Percentiles rank a stretch among this genome's conserved stretches.
phyloP scores from a whole-genome alignment of 2,888 invertebrate species.

The Teleiodes luculella region DNA sequence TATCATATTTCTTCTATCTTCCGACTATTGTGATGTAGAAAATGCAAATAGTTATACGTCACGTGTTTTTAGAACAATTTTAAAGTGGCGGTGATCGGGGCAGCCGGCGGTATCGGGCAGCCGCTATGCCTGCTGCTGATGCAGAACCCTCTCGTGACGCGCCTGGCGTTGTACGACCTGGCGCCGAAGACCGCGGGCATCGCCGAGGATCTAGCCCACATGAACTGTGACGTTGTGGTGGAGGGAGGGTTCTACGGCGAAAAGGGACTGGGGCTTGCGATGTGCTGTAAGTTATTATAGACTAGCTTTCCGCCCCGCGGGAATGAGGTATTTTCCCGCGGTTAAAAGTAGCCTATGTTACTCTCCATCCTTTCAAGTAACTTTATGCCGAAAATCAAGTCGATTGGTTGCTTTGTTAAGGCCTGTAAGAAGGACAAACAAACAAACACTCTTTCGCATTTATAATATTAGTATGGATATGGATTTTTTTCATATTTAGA shows the following conservation, averaged over 20 bases:
- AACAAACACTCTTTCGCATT: too few relatives aligned
- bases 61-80: not conserved
- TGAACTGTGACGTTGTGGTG: constrained; percentile 87
- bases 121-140: constrained; percentile 92
- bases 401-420: too few relatives aligned
- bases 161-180: constrained; percentile 92
- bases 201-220: constrained; percentile 94
- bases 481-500: too few relatives aligned
- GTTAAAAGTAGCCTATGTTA: too few relatives aligned
- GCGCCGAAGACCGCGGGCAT: constrained; percentile 89
- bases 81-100: constrained; percentile 74
- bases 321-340: too few relatives aligned
- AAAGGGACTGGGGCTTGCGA: constrained; percentile 83
- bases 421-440: too few relatives aligned
- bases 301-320: too few relatives aligned
- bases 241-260: constrained; percentile 80
- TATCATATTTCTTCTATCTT: too few relatives aligned
- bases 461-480: too few relatives aligned
- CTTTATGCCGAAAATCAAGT: too few relatives aligned
- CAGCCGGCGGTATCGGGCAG: constrained; percentile 96
- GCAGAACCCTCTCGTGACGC: constrained; percentile 87
- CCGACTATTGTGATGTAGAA: too few relatives aligned
- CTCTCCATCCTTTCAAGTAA: too few relatives aligned
- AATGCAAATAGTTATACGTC: not conserved
- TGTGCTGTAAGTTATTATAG: not conserved